These are phyloP conservation scores for Leptoclinus maculatus DNA, from an alignment of 2,797 vertebrate species.

Conservation along the genomic window DNA sequence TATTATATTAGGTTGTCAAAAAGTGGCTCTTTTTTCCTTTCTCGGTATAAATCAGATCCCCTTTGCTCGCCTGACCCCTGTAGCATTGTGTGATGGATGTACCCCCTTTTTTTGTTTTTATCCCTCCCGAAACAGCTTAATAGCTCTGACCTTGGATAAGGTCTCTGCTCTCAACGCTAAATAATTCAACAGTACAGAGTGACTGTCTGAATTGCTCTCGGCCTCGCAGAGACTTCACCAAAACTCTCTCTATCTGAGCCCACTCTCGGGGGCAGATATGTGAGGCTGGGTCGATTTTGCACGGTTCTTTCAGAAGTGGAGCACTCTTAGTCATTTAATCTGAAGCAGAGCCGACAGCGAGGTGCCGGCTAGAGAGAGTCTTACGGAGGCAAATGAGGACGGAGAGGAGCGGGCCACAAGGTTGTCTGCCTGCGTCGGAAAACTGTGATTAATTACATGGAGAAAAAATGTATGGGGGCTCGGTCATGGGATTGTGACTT, in stretches of 20 bases:
- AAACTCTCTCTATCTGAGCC: slow-evolving; percentile 47
- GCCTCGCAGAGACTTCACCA: slow-evolving; percentile 41
- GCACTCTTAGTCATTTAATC: slow-evolving; percentile 49
- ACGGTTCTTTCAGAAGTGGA: slow-evolving; percentile 49
- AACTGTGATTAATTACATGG: slow-evolving; percentile 40
- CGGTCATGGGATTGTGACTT: slow-evolving; percentile 46
- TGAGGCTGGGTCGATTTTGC: slow-evolving; percentile 68
- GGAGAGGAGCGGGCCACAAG: slow-evolving; percentile 7
- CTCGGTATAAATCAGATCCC: slow-evolving; percentile 26
- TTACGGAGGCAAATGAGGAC: slow-evolving; percentile 39
- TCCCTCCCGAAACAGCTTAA: slow-evolving; percentile 38
- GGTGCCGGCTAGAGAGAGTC: neutral
- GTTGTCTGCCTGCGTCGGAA: slow-evolving; percentile 24
- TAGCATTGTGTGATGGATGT: slow-evolving; percentile 27
- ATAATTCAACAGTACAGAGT: slow-evolving; percentile 70
- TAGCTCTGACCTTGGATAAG: slow-evolving; percentile 60
- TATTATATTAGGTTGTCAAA: neutral
- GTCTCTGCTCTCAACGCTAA: slow-evolving; percentile 48
- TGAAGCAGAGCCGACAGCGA: slow-evolving; percentile 23
- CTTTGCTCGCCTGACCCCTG: neutral
- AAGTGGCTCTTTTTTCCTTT: neutral
- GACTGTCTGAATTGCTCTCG: slow-evolving; percentile 57
- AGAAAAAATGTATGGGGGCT: neutral
- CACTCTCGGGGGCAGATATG: slow-evolving; percentile 41
- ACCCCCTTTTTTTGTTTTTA: slow-evolving; percentile 23